Percentiles rank a stretch among this genome's conserved stretches.
Evolutionary conservation across 1,140 invertebrate genomes (phyloP).

Genomic region (Ostrea edulis): DNA sequence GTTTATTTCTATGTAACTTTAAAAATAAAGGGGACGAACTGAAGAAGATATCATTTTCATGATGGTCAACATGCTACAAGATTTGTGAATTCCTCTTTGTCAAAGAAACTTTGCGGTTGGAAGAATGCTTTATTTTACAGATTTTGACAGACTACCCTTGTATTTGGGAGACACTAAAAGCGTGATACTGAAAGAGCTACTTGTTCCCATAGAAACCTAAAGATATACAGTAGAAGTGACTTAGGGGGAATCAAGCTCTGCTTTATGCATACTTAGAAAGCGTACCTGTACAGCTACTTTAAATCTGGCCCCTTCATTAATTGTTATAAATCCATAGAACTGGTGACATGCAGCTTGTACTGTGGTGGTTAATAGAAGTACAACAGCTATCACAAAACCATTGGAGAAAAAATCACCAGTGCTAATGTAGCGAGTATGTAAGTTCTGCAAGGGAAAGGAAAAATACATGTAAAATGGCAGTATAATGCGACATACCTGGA

Average conservation of each 20-base stretch:
- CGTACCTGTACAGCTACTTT: conserved; percentile 87
- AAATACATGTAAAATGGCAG: not conserved
- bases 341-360: conserved; percentile 90
- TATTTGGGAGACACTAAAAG: no score
- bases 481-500: conserved; percentile 82
- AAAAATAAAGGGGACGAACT: no score
- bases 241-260: not conserved
- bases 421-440: conserved; percentile 74
- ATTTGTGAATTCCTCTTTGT: no score
- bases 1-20: no score
- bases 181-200: no score
- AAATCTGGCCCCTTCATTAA: conserved; percentile 89
- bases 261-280: not conserved
- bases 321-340: conserved; percentile 90
- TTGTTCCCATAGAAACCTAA: no score
- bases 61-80: no score
- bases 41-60: no score
- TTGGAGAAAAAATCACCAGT: conserved; percentile 85
- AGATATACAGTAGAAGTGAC: no score
- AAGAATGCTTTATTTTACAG: no score
- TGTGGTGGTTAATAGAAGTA: conserved; percentile 86
- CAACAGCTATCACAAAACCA: conserved; percentile 88
- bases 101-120: no score
- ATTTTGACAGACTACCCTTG: no score
- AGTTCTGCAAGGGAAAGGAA: not conserved